Base-by-base conservation (phyloP, 1,140 invertebrate genomes). In the Ceratina australensis region DNA sequence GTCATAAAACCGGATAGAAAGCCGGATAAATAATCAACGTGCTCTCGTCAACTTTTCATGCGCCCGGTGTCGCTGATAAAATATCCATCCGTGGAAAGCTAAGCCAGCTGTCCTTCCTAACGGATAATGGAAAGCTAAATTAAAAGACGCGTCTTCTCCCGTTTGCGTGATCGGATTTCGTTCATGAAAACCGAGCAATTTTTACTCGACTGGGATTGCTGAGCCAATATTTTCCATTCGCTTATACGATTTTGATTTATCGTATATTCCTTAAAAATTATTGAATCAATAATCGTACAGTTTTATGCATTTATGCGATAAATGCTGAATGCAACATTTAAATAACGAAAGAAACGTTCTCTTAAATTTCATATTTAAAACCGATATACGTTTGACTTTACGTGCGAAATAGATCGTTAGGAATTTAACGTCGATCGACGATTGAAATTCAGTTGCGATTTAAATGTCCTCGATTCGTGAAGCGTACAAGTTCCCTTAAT, bases 81-180 rank as follows among this genome's bases (percentile, higher is more conserved):
- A 60, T 54, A 66, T 61, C 24, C 60, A 67, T 47, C 42, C 50
- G 64, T 57, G 54, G 65, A 67, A 28, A 67, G 16, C 15, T 59
- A 59, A 59, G 16, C 64, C 33, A 60, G 56, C 33, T 74, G 50
- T 59, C 50, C 49, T 24, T 33, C 42, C 10, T 18, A 52, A 49
- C 22, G 59, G 18, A 56, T 75, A 79, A 81, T 74, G 57, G 47
- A 75, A 80, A 75, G 47, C 80, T 64, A 75, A 81, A 81, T 80
- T 47, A 80, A 66, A 69, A 65, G 71, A 59, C 52, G 52, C 22
- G 26, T 8, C 42, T 13, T 20, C 20, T 15, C 16, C 18, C n/a
- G 63, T 72, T 57, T 22, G 50, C 64, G 57, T 54, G 57, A 80
- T 50, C 22, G n/a, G 15, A 42, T n/a, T 18, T 60, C 56, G 20